phyloP scores from a whole-genome alignment of 2,113 vertebrate species.

The Thermophis baileyi region DNA sequence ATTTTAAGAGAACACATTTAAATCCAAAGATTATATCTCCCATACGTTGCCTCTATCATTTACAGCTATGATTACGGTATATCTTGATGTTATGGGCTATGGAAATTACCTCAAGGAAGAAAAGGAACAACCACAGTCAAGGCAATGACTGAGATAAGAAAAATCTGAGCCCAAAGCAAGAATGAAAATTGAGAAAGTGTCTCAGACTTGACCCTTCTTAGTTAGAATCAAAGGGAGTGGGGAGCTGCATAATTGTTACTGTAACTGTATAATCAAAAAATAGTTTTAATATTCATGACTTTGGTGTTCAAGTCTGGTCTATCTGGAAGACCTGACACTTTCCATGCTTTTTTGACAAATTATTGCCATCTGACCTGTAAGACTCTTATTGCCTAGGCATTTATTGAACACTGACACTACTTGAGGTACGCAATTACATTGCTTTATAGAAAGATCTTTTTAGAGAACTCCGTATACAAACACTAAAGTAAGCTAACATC shows the following conservation, averaged over 20 bases:
- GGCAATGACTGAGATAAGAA: not conserved
- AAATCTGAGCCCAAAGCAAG: not conserved
- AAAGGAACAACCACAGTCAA: not conserved
- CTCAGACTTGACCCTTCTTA: not conserved
- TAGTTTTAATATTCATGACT: not conserved
- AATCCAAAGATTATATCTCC: not conserved
- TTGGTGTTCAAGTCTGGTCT: not conserved
- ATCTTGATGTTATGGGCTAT: not conserved
- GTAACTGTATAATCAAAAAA: not conserved
- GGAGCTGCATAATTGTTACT: no score
- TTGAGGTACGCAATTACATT: accelerated
- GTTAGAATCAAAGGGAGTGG: not conserved
- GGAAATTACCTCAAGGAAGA: not conserved
- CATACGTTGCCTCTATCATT: not conserved
- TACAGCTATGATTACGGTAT: not conserved
- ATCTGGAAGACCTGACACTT: not conserved
- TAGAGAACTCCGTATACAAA: conserved; percentile 1
- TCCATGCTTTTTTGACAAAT: not conserved
- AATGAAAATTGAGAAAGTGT: not conserved
- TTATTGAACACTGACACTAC: not conserved
- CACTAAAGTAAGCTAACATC: not conserved
- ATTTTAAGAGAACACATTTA: conserved; percentile 16
- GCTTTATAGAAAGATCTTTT: conserved; percentile 3
- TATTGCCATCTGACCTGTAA: not conserved
- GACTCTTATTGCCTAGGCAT: not conserved